Percentiles rank a stretch among this genome's conserved stretches.
These are phyloP conservation scores for Diarsia rubi DNA, from an alignment of 2,888 invertebrate genomes.

Conservation along the genomic window DNA sequence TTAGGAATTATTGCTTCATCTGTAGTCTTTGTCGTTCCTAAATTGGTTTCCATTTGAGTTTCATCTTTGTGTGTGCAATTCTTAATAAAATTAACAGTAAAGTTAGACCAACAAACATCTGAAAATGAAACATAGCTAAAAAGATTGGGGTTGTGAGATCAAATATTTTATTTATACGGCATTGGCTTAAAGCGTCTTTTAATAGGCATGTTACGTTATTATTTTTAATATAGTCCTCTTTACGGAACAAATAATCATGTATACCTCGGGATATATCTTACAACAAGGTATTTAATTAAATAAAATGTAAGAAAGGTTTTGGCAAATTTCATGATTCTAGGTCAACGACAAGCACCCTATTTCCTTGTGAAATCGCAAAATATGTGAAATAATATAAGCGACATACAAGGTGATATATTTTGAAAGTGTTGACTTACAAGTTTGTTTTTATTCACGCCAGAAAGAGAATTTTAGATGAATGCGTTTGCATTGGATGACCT, in stretches of 20 bases:
- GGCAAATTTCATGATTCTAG: no score
- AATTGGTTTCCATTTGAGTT: not conserved
- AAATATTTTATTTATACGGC: not conserved
- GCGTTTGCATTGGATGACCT: no score
- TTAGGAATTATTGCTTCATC: not conserved
- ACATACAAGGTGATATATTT: no score
- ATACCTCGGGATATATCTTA: not conserved
- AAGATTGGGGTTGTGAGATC: not conserved
- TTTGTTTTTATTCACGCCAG: no score
- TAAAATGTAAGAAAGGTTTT: not conserved
- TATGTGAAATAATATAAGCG: no score
- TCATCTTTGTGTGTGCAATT: not conserved
- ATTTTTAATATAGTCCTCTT: not conserved
- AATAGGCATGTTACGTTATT: not conserved
- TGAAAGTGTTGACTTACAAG: no score
- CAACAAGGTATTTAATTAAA: not conserved
- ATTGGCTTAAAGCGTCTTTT: not conserved
- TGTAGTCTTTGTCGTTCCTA: not conserved
- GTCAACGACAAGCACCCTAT: no score
- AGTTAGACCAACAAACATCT: conserved; percentile 26
- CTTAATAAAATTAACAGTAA: not conserved
- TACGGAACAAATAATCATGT: not conserved
- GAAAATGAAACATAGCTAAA: conserved; percentile 24
- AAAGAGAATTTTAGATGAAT: no score
- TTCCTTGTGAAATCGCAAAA: no score